Evolutionary conservation across 2,888 invertebrate species (phyloP).

Genomic region (Doris montereyensis): DNA sequence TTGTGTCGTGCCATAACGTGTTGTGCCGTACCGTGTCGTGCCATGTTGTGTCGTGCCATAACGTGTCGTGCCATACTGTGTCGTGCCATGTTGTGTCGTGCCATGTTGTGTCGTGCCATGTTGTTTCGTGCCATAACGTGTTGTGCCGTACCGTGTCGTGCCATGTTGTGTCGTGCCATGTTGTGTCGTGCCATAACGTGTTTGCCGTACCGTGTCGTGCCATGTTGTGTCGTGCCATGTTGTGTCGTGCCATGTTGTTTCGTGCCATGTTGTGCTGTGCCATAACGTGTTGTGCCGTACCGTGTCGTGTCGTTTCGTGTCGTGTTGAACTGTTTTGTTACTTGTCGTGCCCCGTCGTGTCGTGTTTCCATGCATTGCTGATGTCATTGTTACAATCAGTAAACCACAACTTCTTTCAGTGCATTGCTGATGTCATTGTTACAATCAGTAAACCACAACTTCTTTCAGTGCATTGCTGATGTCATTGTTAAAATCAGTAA

Average conservation of each 20-base stretch:
- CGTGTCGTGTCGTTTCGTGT: neutral
- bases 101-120: neutral
- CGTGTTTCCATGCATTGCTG: too few relatives aligned
- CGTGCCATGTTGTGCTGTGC: neutral
- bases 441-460: too few relatives aligned
- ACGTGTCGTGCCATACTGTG: neutral
- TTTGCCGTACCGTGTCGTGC: neutral
- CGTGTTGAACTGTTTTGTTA: neutral
- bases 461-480: too few relatives aligned
- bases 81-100: neutral
- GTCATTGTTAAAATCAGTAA: too few relatives aligned
- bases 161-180: neutral
- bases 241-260: too few relatives aligned
- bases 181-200: neutral
- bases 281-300: neutral
- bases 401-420: too few relatives aligned
- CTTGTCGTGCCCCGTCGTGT: neutral
- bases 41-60: neutral
- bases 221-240: neutral
- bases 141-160: neutral
- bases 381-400: too few relatives aligned
- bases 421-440: too few relatives aligned
- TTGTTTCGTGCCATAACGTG: neutral
- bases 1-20: neutral
- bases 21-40: neutral